Conservation (phyloP, 2,888 invertebrate genomes). For the Phyllotreta striolata region DNA sequence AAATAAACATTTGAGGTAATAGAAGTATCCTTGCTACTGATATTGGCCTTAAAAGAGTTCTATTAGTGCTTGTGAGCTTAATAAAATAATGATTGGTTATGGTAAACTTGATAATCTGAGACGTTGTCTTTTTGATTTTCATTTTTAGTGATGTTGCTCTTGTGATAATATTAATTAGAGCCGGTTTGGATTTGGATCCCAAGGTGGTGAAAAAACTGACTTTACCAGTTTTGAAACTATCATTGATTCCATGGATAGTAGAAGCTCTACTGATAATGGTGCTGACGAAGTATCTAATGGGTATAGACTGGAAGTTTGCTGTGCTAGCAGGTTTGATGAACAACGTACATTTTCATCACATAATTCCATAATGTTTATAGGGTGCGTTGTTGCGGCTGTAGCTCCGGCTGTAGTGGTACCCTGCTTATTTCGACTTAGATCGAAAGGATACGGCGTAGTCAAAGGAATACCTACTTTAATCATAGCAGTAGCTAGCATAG, state of each 20-base stretch:
- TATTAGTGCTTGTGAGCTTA: no score
- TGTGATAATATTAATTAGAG: conserved; percentile 90
- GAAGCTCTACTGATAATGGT: conserved; percentile 78
- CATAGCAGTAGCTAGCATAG: conserved; percentile 93
- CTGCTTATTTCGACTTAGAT: conserved; percentile 84
- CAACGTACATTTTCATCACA: no score
- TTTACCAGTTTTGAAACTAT: conserved; percentile 83
- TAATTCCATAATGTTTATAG: conserved; percentile 23
- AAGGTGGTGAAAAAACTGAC: conserved; percentile 83
- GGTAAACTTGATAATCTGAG: conserved; percentile 10
- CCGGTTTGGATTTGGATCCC: conserved; percentile 93
- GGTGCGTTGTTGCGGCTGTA: conserved; percentile 89
- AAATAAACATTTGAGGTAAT: conserved; percentile 77
- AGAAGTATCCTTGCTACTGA: no score
- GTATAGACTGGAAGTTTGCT: conserved; percentile 85
- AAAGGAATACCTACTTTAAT: conserved; percentile 97
- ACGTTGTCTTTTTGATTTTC: background rate
- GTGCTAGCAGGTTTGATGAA: conserved; percentile 70
- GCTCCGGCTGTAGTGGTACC: conserved; percentile 97
- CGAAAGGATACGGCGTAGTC: conserved; percentile 88
- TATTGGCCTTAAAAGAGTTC: no score
- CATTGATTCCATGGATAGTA: conserved; percentile 84
- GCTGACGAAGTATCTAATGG: conserved; percentile 75
- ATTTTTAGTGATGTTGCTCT: conserved; percentile 82
- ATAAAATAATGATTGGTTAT: background rate